Conservation (phyloP, 2,797 vertebrate genomes). For the Telmatherina bonti region DNA sequence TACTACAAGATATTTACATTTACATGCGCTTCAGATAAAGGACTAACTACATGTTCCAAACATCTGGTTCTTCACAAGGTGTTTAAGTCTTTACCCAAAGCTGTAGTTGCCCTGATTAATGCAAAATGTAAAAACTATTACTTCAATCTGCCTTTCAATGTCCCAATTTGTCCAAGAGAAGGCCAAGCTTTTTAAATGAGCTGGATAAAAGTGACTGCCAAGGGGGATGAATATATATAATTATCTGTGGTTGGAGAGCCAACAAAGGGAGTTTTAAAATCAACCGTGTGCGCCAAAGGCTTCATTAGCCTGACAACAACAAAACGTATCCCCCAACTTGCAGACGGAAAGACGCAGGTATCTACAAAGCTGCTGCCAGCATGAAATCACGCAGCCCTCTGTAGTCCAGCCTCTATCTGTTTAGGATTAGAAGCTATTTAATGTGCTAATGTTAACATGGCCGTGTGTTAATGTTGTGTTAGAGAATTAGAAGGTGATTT, state of each 20-base stretch:
- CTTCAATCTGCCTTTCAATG: conserved; percentile 76
- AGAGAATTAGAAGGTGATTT: conserved; percentile 70
- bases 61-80: conserved; percentile 19
- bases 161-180: conserved; percentile 75
- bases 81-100: conserved; percentile 54
- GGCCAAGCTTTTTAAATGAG: conserved; percentile 74
- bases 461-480: conserved; percentile 69
- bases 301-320: conserved; percentile 75
- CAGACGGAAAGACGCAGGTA: conserved; percentile 61
- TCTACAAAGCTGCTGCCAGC: conserved; percentile 65
- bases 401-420: conserved; percentile 49
- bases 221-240: conserved; percentile 79
- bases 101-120: conserved; percentile 66
- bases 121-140: conserved; percentile 74
- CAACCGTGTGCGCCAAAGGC: conserved; percentile 68
- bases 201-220: conserved; percentile 77
- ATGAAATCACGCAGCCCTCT: conserved; percentile 25
- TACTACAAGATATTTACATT: conserved; percentile 14
- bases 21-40: conserved; percentile 37
- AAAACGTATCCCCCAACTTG: conserved; percentile 53
- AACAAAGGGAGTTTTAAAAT: conserved; percentile 75
- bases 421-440: conserved; percentile 71
- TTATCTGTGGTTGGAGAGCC: conserved; percentile 73
- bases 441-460: conserved; percentile 69
- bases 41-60: conserved; percentile 49